Evolutionary conservation across 2,888 invertebrate genomes (phyloP), one percentile per base, ranked within the genome.

Genomic region (Pachymerium ferrugineum): DNA sequence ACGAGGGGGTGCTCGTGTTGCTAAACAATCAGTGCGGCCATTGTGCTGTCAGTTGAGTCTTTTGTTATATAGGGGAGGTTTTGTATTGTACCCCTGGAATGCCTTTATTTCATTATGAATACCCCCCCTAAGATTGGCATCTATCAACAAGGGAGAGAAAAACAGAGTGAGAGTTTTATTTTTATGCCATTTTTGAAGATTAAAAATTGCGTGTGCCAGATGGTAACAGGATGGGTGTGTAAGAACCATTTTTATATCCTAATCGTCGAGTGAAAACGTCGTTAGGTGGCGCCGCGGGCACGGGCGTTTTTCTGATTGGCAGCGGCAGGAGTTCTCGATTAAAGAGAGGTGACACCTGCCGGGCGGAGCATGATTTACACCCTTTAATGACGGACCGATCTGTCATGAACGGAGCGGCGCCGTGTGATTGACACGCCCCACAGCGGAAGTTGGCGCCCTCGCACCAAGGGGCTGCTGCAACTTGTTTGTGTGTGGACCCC

Each of bases 301-400:
- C 67, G 8, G 67, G 19, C 38, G 33, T 29, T 29, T 33, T 28
- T 4, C 1, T 73, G 73, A 73, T 73, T 73, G 73, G 73, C 73
- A 73, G 67, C 73, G 73, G 73, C 73, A 33, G 73, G 62, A 62
- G 62, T 12, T 14, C 33, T 42, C 31, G 73, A 73, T 73, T 73
- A 73, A 73, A 73, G 73, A 62, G 73, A 38, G 28, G 62, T 73
- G 73, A 67, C 73, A 73, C 73, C 73, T 73, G 73, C 73, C 38
- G 68, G 67, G 73, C 73, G 68, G 67, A 22, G 31, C 68, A 68
- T 73, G 73, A 73, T 73, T 73, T 73, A 73, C 73, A 68, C 73
- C 73, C 29, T 31, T 73, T 73, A 73, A 73, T 68, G 67, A 73
- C 73, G 62, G 62, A 73, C n/a, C 29, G 67, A 62, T 31, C 68